Base-by-base conservation (phyloP, 2,888 invertebrate genomes). In the Catonia carolina region DNA sequence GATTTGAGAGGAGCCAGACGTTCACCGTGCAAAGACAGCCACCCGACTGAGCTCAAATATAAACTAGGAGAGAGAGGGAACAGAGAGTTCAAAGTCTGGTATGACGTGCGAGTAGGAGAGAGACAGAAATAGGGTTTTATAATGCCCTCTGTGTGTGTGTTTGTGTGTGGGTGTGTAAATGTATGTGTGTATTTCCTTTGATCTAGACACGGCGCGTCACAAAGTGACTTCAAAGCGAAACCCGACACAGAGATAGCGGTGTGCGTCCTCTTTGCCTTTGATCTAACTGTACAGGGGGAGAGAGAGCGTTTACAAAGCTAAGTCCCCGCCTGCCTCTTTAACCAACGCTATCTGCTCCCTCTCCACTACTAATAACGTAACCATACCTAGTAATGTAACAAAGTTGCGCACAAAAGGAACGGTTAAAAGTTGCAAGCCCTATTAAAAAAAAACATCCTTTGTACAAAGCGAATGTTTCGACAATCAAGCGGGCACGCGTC, bases 101-200 rank as follows among this genome's bases (percentile, higher is more conserved):
- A 59, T 60, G 62, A 45, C 59, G 59, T 35, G 58, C 56, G 58
- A 56, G 62, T 49, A 56, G 55, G 60, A 59, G 61, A 59, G 62
- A 58, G 61, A 57, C 61, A 61, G 63, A 62, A 76, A 76, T 73
- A 78, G 77, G 77, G 75, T 76, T 74, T 64, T 64, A 64, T 64
- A 64, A 63, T 63, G 64, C 61, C 60, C 58, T 62, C 60, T 62
- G 62, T 60, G 60, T 60, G 62, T 48, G 58, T 54, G 61, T 56
- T 59, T 45, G 45, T 57, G n/a, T 10, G 27, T 27, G 27, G 4
- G 8, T 27, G 27, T 27, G 52, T 15, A 53, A 8, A 14, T 27
- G 27, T 27, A 27, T 27, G 27, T 27, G 52, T 15, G 55, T 22
- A 14, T 55, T 59, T 36, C 57, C 64, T 64, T 64, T 64, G 64